Conservation (phyloP, 2,113 vertebrate genomes). For the Siniperca chuatsi region DNA sequence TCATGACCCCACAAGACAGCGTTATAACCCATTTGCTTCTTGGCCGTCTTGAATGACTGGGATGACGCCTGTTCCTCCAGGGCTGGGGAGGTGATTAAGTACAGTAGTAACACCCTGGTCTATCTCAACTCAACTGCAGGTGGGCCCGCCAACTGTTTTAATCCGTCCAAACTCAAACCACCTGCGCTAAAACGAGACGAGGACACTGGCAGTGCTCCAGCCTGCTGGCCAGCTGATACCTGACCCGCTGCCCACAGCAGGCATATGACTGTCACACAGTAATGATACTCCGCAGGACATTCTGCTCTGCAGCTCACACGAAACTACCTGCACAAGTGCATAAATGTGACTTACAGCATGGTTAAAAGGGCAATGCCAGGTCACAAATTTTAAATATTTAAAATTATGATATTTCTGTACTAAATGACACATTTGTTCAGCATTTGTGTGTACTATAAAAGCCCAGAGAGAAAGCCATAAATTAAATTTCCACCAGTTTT, state of each 20-base stretch:
- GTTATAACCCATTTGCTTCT: constrained; percentile 7
- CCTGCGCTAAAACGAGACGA: constrained; percentile 42
- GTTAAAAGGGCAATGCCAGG: no score
- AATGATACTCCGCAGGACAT: background rate
- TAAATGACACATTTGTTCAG: no score
- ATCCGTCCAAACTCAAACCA: constrained; percentile 45
- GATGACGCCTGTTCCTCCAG: accelerated
- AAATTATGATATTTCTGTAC: no score
- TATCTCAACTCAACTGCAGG: constrained; percentile 18
- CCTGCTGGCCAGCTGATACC: constrained; percentile 3
- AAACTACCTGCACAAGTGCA: background rate
- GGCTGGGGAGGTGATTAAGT: constrained; percentile 3
- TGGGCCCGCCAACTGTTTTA: constrained; percentile 45
- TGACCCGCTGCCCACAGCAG: constrained; percentile 3
- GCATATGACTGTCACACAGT: constrained; percentile 2
- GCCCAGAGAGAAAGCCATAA: background rate
- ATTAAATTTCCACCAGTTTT: no score
- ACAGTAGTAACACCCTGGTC: background rate
- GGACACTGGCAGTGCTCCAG: constrained; percentile 34
- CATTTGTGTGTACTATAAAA: background rate
- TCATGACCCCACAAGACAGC: background rate
- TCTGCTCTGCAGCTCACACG: background rate
- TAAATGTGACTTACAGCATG: background rate
- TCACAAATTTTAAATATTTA: background rate
- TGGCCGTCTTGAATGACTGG: constrained; percentile 2